These are phyloP conservation scores for Sylvicola cinctus DNA, from an alignment of 2,888 invertebrate species.

Conservation along the genomic window DNA sequence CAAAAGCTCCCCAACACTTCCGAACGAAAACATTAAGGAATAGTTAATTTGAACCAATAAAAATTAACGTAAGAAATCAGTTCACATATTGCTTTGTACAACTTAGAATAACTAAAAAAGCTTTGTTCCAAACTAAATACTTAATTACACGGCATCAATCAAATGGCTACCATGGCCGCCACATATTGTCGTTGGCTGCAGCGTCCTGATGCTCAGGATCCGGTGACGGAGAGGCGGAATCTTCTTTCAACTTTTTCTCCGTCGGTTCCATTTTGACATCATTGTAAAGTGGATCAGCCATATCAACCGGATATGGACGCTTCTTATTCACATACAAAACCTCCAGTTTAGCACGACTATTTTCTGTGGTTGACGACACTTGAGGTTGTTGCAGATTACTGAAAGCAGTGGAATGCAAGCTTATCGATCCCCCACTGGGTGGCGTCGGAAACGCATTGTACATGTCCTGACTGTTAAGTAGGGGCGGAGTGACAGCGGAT, in stretches of 20 bases:
- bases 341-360: slow-evolving; percentile 1
- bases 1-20: too few species aligned
- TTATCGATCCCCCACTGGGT: slow-evolving; percentile 35
- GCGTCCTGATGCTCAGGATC: slow-evolving; percentile 10
- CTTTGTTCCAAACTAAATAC: too few species aligned
- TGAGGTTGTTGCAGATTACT: slow-evolving; percentile 28
- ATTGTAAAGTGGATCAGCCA: slow-evolving; percentile 5
- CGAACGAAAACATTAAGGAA: too few species aligned
- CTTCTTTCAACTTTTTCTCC: slow-evolving; percentile 9
- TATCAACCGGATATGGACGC: slow-evolving; percentile 14
- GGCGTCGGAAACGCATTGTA: slow-evolving; percentile 29
- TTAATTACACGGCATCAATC: too few species aligned
- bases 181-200: slow-evolving; percentile 28
- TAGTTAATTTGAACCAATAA: too few species aligned
- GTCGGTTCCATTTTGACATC: slow-evolving; percentile 5
- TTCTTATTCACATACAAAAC: slow-evolving; percentile 6
- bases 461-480: slow-evolving; percentile 15
- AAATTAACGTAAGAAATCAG: too few species aligned
- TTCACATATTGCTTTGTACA: too few species aligned
- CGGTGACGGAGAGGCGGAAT: slow-evolving; percentile 12
- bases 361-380: slow-evolving; percentile 32
- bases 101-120: too few species aligned
- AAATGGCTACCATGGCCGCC: slow-evolving; percentile 41
- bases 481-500: slow-evolving; percentile 30
- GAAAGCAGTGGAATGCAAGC: slow-evolving; percentile 14